Evolutionary conservation across 2,797 vertebrate genomes (phyloP).

Genomic region (Sparus aurata): DNA sequence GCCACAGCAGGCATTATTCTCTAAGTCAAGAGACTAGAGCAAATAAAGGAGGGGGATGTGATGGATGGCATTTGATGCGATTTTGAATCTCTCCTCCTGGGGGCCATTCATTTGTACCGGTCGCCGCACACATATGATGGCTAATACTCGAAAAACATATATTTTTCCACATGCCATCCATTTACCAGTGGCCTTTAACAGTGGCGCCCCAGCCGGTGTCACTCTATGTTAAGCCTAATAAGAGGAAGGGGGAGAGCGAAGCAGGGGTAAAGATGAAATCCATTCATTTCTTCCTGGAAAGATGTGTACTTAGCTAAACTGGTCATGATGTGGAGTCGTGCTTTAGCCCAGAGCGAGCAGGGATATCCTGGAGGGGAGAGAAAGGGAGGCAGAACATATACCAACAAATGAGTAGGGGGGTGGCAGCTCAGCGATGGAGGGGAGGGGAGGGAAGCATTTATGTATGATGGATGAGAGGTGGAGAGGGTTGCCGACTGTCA

Average conservation of each 20-base stretch:
- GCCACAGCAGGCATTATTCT: slow-evolving; percentile 71
- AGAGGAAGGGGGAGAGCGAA: slow-evolving; percentile 8
- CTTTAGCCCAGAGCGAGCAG: slow-evolving; percentile 56
- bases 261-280: slow-evolving; percentile 47
- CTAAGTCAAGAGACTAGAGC: slow-evolving; percentile 61
- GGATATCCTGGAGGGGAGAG: slow-evolving; percentile 47
- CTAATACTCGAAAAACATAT: not conserved
- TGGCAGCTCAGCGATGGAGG: slow-evolving; percentile 32
- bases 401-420: slow-evolving; percentile 62
- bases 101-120: slow-evolving; percentile 38
- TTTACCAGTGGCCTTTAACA: slow-evolving; percentile 39
- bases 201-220: slow-evolving; percentile 22
- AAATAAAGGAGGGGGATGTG: slow-evolving; percentile 50
- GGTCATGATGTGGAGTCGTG: slow-evolving; percentile 57
- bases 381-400: slow-evolving; percentile 61
- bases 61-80: slow-evolving; percentile 60
- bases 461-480: slow-evolving; percentile 79
- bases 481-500: slow-evolving; percentile 75
- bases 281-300: slow-evolving; percentile 53
- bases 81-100: slow-evolving; percentile 34
- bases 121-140: slow-evolving; percentile 35
- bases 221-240: slow-evolving; percentile 23
- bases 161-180: slow-evolving; percentile 17
- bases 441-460: slow-evolving; percentile 63
- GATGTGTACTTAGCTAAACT: slow-evolving; percentile 65